Evolutionary conservation across 53 echinoderm and acorn worm genomes (phyloP), one percentile per base, ranked within the genome.

Genomic region (Temnopleurus reevesii): DNA sequence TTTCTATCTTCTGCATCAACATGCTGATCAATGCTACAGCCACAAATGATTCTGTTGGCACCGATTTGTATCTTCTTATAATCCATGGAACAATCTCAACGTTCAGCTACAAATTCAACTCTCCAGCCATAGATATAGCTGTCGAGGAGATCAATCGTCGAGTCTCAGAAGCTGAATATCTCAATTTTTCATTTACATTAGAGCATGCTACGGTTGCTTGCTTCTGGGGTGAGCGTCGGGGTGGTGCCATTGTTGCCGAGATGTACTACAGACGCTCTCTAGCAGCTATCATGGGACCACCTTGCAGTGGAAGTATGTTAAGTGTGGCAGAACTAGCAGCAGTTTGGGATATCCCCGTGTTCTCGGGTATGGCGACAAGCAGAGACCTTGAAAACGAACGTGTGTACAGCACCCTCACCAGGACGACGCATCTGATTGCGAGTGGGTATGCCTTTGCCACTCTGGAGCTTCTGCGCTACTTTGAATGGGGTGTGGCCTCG

Each of bases 271-370:
- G 57, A 0, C 90, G 91, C 30, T 59, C 63, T 26, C 60, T 95
- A 8, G 88, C 60, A 5, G 91, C 81, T 3, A 89, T 96, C 41
- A 76, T 96, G 41, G 96, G 96, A 12, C 96, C 96, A 41, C 89
- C 89, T 1, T 96, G 96, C 54, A 95, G 96, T 56, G 55, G 84
- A 12, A 59, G 76, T 28, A 77, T 92, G 56, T 55, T 82, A 21
- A 76, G 90, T 18, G 89, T 93, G 35, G 94, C 91, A 0, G 96
- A 94, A 35, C 46, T 96, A 12, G 84, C 93, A 5, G 93, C 94
- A 10, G 83, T 34, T 38, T 94, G 91, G 93, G 93, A 95, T 46
- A 44, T 95, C 3, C 94, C 92, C 30, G 84, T 95, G 33, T 34
- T 96, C 15, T 92, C 96, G 0, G 94, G 94, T 17, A 82, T 90